Evolutionary conservation across 2,888 invertebrate genomes (phyloP).

Genomic region (Congeria kusceri): DNA sequence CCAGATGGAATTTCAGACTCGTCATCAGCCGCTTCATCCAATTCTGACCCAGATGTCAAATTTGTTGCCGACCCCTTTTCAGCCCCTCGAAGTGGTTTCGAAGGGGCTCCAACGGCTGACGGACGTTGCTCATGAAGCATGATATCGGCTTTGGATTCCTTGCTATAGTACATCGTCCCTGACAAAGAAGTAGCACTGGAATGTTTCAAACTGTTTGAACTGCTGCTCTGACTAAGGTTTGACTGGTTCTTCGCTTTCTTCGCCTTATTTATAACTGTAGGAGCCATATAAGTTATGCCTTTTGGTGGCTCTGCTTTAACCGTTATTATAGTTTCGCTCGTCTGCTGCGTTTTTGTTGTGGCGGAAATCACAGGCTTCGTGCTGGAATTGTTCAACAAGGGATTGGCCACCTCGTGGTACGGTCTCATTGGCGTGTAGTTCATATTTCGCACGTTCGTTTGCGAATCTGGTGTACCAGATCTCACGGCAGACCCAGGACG

Average conservation of each 20-base stretch:
- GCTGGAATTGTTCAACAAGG: constrained; percentile 13
- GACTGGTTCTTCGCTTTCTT: constrained; percentile 15
- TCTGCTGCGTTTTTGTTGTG: constrained; percentile 61
- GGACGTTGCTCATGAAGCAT: constrained; percentile 74
- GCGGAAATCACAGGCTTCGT: constrained; percentile 51
- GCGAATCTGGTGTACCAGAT: constrained; percentile 56
- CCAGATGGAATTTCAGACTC: constrained; percentile 68
- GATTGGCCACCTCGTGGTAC: constrained; percentile 72
- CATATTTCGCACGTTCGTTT: constrained; percentile 73
- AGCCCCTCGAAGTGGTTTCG: constrained; percentile 38
- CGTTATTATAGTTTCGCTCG: constrained; percentile 54
- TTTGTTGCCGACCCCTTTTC: constrained; percentile 56
- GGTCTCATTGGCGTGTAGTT: constrained; percentile 79
- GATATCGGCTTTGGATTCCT: constrained; percentile 70
- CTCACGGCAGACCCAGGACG: constrained; percentile 64
- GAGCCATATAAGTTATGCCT: constrained; percentile 53
- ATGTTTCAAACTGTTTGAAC: constrained; percentile 35
- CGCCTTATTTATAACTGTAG: constrained; percentile 45
- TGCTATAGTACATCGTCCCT: constrained; percentile 74
- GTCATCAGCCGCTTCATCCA: constrained; percentile 65
- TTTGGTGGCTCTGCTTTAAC: constrained; percentile 26
- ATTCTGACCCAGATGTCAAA: constrained; percentile 53
- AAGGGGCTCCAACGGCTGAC: constrained; percentile 75
- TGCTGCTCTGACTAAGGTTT: constrained; percentile 9
- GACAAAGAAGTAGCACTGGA: constrained; percentile 39